A percentile compares a stretch with the other conserved stretches of the same genome.
Conservation (phyloP, 2,113 vertebrate species). For the Syngnathoides biaculeatus region DNA sequence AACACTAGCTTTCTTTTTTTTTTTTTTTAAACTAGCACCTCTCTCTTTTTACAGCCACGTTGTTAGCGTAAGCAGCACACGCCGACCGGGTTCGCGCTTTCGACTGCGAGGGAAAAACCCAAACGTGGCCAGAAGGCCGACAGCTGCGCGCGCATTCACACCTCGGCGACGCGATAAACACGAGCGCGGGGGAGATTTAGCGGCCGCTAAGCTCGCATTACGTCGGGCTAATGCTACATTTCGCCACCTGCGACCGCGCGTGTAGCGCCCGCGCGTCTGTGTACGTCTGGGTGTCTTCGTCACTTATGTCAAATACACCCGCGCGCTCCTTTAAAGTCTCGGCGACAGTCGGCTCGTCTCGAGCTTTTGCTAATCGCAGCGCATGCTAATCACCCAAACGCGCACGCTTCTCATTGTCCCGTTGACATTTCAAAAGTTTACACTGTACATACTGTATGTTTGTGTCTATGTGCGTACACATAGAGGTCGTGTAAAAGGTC, state of each 20-base stretch:
- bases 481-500: not conserved
- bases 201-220: slow-evolving; percentile 30
- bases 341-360: slow-evolving; percentile 5
- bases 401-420: too few species aligned
- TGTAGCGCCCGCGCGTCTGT: not conserved
- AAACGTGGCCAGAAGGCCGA: slow-evolving; percentile 19
- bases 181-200: slow-evolving; percentile 14
- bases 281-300: not conserved
- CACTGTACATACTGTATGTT: not conserved
- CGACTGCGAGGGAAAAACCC: not conserved
- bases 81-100: not conserved
- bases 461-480: not conserved
- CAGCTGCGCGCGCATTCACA: slow-evolving; percentile 62
- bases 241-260: slow-evolving; percentile 23
- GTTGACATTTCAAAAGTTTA: not conserved
- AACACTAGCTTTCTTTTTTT: not conserved
- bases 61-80: not conserved
- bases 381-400: not conserved
- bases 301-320: not conserved
- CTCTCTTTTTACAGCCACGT: not conserved
- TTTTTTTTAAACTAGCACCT: not conserved
- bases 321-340: not conserved
- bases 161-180: slow-evolving; percentile 22
- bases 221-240: slow-evolving; percentile 14
- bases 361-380: slow-evolving; percentile 4